These are phyloP conservation scores for Vidua macroura DNA, from an alignment of 2,113 vertebrate genomes.

Conservation along the genomic window DNA sequence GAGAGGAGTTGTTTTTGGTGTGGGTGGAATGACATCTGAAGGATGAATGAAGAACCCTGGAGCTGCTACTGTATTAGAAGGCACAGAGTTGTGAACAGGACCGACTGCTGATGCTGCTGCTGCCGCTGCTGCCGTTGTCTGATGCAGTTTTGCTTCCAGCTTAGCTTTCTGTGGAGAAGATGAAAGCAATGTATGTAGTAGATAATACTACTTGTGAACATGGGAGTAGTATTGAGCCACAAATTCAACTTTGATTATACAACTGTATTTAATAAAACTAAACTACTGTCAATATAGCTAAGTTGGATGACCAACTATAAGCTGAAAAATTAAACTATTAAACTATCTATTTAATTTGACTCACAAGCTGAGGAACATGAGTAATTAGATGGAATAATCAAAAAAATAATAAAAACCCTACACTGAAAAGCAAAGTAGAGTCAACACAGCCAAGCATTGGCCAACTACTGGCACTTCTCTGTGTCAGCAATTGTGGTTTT, in stretches of 20 bases:
- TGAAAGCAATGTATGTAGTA: constrained; percentile 51
- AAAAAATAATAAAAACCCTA: not conserved
- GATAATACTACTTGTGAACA: not conserved
- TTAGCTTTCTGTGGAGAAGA: constrained; percentile 90
- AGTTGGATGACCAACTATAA: not conserved
- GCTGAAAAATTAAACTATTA: not conserved
- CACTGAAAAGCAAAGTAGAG: not conserved
- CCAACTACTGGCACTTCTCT: not conserved
- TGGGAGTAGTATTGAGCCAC: not conserved
- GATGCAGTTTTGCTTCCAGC: constrained; percentile 97
- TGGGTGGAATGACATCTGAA: constrained; percentile 97
- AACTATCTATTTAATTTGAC: not conserved
- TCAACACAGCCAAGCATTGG: not conserved
- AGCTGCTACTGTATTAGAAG: constrained; percentile 89
- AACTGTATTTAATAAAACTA: not conserved
- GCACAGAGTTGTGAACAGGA: constrained; percentile 93
- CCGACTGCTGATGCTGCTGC: constrained; percentile 83
- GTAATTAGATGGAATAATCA: not conserved
- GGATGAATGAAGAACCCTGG: constrained; percentile 98
- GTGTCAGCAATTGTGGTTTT: not conserved
- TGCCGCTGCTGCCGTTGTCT: constrained; percentile 90
- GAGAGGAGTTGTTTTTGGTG: constrained; percentile 96
- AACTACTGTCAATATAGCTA: not conserved
- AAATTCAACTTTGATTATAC: not conserved
- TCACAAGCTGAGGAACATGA: not conserved